These are phyloP conservation scores for Corynorhinus townsendii DNA, from an alignment of 2,113 vertebrate species.

Conservation along the genomic window DNA sequence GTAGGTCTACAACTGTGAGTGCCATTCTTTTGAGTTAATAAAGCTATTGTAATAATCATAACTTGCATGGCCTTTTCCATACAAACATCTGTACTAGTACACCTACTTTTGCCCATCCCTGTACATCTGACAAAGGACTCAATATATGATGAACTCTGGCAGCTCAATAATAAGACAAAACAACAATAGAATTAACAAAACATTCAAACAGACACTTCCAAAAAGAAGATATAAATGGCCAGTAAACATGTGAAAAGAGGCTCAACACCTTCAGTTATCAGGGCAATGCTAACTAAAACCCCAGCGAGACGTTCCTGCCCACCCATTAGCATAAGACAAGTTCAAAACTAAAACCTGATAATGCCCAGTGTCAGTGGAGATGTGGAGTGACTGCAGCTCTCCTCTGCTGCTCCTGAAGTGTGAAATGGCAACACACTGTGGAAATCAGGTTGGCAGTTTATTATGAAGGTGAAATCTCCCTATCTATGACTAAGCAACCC, in stretches of 20 bases:
- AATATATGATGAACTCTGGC: neutral
- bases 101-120: neutral
- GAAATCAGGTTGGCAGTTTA: neutral
- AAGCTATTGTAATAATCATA: neutral
- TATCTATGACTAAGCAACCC: neutral
- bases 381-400: neutral
- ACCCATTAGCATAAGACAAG: fast-evolving
- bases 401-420: neutral
- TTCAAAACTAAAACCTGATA: neutral
- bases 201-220: neutral
- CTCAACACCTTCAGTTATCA: no score
- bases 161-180: neutral
- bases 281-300: neutral
- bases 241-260: neutral
- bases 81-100: neutral
- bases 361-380: neutral
- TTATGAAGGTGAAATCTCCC: neutral
- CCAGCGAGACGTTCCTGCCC: fast-evolving
- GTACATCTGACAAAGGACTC: neutral
- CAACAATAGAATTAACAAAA: neutral
- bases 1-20: neutral
- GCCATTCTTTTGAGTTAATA: neutral
- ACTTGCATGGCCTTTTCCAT: neutral
- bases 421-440: neutral
- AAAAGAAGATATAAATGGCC: neutral